Percentiles rank a stretch among this genome's conserved stretches.
These are phyloP conservation scores for Drosophila neutralis DNA, from an alignment of 2,888 invertebrate genomes.

Conservation along the genomic window DNA sequence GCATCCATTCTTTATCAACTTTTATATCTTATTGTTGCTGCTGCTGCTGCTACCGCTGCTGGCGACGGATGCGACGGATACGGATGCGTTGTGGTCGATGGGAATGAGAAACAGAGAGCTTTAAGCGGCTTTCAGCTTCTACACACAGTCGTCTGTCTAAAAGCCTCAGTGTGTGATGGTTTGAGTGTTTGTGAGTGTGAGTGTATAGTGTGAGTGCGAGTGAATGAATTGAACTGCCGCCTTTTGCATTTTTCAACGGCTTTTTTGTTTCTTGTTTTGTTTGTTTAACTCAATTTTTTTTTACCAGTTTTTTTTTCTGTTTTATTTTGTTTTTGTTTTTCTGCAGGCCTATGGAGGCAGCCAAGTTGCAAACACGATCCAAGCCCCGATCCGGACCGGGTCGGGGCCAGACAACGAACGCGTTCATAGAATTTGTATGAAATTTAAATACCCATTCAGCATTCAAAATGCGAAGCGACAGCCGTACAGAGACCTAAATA, in stretches of 20 bases:
- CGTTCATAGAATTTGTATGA: conserved; percentile 80
- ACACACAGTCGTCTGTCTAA: conserved; percentile 16
- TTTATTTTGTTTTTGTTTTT: conserved; percentile 31
- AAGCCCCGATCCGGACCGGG: conserved; percentile 29
- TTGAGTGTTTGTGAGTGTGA: not conserved
- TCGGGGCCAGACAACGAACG: conserved; percentile 53
- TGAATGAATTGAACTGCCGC: conserved; percentile 70
- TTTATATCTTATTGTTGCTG: conserved; percentile 48
- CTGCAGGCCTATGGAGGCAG: conserved; percentile 54
- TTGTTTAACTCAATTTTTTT: conserved; percentile 7
- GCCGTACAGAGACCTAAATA: conserved; percentile 79
- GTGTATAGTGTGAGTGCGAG: conserved; percentile 34
- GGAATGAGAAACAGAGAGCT: conserved; percentile 42
- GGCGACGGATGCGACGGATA: conserved; percentile 61
- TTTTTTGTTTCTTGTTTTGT: conserved; percentile 35
- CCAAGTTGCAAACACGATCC: conserved; percentile 50
- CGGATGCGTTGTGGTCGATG: conserved; percentile 54
- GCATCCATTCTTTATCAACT: conserved; percentile 72
- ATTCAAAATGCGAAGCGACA: conserved; percentile 80
- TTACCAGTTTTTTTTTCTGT: conserved; percentile 25
- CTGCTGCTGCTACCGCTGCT: conserved; percentile 31
- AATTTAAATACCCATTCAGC: conserved; percentile 82
- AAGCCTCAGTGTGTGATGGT: conserved; percentile 29
- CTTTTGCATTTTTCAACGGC: conserved; percentile 75
- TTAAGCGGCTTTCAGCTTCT: conserved; percentile 65